Evolutionary conservation across 2,888 invertebrate species (phyloP), one percentile per base, ranked within the genome.

Genomic region (Drosophila paramelanica): DNA sequence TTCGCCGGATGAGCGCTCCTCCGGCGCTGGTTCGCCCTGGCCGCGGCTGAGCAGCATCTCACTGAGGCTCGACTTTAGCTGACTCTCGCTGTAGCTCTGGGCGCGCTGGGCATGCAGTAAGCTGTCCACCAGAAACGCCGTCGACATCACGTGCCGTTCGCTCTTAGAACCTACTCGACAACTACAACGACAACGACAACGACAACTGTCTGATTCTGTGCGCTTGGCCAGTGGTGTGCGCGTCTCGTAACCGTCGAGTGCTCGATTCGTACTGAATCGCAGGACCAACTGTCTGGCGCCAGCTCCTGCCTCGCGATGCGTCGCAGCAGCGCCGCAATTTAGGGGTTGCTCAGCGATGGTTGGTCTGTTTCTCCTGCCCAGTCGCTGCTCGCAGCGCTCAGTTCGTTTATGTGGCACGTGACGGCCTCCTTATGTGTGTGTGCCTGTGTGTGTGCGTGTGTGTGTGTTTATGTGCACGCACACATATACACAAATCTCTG

Each of bases 61-160:
- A 61, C 80, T 85, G 38, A 85, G 71, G 56, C 75, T 69, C 50
- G 82, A 59, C 57, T 89, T 88, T 47, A 82, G 79, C 65, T 84
- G 89, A 31, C 86, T 85, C 59, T 90, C 90, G 66, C 89, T 76
- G 77, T 89, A 89, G 58, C 74, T 81, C 65, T 86, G 77, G 41
- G 75, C 69, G 65, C 76, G 76, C 79, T 91, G 92, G 60, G 90
- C 91, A 82, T 91, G 91, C 67, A 92, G 82, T 74, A 91, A 88
- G 72, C 91, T 92, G 80, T 92, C 92, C 75, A 92, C 90, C 71
- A 92, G 80, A 67, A 92, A 92, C 42, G 92, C 91, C 66, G 92
- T 92, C 83, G 92, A 92, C 92, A 92, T 92, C 47, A 75, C 84
- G 85, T 66, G 51, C 17, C 47, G 57, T 51, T 50, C 14, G 45